Evolutionary conservation across 2,888 invertebrate species (phyloP).

Genomic region (Chloroclystis v-ata): DNA sequence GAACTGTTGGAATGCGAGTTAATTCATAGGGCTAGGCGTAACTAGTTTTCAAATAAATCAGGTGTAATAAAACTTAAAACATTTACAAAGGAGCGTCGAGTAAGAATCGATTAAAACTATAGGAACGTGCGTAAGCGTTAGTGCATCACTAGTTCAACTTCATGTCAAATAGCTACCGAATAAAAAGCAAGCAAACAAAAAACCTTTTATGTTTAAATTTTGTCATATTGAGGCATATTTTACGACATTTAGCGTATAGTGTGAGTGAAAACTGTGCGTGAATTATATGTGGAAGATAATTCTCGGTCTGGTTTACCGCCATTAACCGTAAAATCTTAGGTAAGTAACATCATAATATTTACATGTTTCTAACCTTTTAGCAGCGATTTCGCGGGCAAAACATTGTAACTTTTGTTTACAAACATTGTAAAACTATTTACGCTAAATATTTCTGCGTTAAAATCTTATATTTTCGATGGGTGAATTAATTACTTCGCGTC

Average conservation of each 20-base stretch:
- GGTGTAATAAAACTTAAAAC: no score
- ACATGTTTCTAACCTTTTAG: constrained; percentile 39
- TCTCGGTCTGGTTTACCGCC: background rate
- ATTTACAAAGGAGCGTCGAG: no score
- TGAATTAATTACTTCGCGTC: constrained; percentile 46
- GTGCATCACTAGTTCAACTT: background rate
- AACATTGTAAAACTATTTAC: constrained; percentile 25
- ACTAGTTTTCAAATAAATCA: no score
- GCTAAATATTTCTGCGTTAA: constrained; percentile 15
- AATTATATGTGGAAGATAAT: constrained; percentile 3
- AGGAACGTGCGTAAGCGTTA: background rate
- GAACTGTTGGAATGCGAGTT: no score
- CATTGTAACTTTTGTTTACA: constrained; percentile 31
- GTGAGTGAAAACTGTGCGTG: constrained; percentile 21
- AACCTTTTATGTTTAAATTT: constrained; percentile 21
- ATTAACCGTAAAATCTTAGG: constrained; percentile 26
- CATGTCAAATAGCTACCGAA: constrained; percentile 15
- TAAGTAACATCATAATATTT: constrained; percentile 31
- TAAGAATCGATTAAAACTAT: no score
- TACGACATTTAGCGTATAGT: constrained; percentile 1
- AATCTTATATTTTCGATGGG: constrained; percentile 35
- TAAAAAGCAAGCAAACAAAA: constrained; percentile 20
- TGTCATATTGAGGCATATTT: constrained; percentile 5
- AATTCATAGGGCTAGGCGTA: no score
- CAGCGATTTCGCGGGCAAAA: constrained; percentile 50